phyloP scores from a whole-genome alignment of 2,113 vertebrate species.

The Prinia subflava region DNA sequence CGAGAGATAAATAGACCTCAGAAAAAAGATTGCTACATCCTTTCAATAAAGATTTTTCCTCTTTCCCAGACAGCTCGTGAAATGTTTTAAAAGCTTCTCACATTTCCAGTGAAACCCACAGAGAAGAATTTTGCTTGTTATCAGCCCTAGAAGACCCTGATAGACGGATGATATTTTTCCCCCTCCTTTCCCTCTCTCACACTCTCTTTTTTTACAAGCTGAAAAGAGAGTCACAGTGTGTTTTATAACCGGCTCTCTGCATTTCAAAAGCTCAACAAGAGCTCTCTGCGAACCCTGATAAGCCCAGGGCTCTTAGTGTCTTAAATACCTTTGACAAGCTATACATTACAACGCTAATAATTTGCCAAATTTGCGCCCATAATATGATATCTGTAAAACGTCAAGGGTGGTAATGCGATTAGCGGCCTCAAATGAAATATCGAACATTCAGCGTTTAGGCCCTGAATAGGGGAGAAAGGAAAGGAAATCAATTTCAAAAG shows the following conservation, averaged over 20 bases:
- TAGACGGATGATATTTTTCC: slow-evolving; percentile 77
- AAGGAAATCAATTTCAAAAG: slow-evolving; percentile 89
- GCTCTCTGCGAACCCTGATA: slow-evolving; percentile 84
- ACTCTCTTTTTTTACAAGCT: slow-evolving; percentile 72
- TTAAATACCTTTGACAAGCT: slow-evolving; percentile 84
- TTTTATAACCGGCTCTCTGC: slow-evolving; percentile 81
- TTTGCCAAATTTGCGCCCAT: slow-evolving; percentile 89
- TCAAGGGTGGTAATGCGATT: slow-evolving; percentile 90
- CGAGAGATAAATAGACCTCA: slow-evolving; percentile 78
- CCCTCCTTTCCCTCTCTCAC: slow-evolving; percentile 36
- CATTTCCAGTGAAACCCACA: slow-evolving; percentile 79
- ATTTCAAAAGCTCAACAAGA: slow-evolving; percentile 83
- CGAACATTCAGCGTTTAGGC: slow-evolving; percentile 86
- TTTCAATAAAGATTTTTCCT: slow-evolving; percentile 82
- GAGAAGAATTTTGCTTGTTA: slow-evolving; percentile 82
- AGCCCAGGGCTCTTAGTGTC: slow-evolving; percentile 85
- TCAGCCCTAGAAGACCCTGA: slow-evolving; percentile 80
- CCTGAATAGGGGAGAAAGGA: slow-evolving; percentile 84
- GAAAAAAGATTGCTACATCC: slow-evolving; percentile 81
- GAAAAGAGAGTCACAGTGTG: slow-evolving; percentile 81
- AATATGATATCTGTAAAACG: slow-evolving; percentile 91
- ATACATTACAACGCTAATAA: slow-evolving; percentile 90
- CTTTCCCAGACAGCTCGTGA: slow-evolving; percentile 81
- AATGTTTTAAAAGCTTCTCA: slow-evolving; percentile 83
- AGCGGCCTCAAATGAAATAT: slow-evolving; percentile 90